Percentiles rank a stretch among this genome's conserved stretches.
Conservation (phyloP, 2,888 invertebrate genomes). For the Galerucella pusilla region DNA sequence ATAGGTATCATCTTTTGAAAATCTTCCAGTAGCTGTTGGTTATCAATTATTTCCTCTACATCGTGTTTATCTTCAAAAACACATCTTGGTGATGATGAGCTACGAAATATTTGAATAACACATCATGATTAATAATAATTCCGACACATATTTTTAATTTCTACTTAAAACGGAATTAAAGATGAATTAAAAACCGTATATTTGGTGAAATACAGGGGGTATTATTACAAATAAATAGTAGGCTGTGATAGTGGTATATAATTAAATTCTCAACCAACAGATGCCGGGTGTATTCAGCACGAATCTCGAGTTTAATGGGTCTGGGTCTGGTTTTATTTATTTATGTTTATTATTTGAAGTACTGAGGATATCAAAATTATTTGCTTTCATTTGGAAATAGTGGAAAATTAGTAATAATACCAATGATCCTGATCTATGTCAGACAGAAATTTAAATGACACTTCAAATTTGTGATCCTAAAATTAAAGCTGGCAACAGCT, state of each 20-base stretch:
- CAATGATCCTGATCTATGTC: too few species aligned
- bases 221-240: slow-evolving; percentile 60
- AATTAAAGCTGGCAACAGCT: too few species aligned
- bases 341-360: too few species aligned
- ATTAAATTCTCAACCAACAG: slow-evolving; percentile 59
- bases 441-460: too few species aligned
- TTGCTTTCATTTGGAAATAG: too few species aligned
- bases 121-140: slow-evolving; percentile 26
- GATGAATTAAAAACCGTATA: slow-evolving; percentile 47
- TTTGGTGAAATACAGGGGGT: slow-evolving; percentile 59
- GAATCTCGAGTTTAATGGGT: neutral
- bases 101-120: slow-evolving; percentile 35
- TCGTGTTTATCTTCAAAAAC: neutral
- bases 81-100: neutral
- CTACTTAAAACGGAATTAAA: slow-evolving; percentile 53
- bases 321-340: too few species aligned
- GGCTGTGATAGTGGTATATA: slow-evolving; percentile 53
- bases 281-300: slow-evolving; percentile 51
- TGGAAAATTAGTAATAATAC: too few species aligned
- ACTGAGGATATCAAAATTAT: too few species aligned
- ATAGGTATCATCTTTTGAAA: neutral
- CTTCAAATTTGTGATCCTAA: too few species aligned
- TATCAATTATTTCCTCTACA: neutral
- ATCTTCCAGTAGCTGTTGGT: neutral
- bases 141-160: slow-evolving; percentile 39